These are phyloP conservation scores for Neomorphus geoffroyi DNA, from an alignment of 2,797 vertebrate genomes.

Conservation along the genomic window DNA sequence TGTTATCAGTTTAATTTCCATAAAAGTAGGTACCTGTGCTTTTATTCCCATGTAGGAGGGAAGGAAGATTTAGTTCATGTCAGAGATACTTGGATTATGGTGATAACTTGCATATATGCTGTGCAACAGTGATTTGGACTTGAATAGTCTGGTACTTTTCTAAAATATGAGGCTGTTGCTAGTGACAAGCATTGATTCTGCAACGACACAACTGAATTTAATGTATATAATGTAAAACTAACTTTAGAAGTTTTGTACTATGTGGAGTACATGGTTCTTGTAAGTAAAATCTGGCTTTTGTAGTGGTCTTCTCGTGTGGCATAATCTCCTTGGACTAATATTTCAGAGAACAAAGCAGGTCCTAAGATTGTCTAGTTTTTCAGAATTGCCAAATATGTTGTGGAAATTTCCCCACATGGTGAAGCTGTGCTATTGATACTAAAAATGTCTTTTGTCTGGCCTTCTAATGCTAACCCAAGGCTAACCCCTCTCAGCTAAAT, in stretches of 20 bases:
- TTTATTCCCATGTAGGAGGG: not conserved
- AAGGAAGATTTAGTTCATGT: not conserved
- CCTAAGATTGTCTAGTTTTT: not conserved
- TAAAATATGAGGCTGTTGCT: not conserved
- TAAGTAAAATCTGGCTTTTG: not conserved
- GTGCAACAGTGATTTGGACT: not conserved
- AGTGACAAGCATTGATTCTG: not conserved
- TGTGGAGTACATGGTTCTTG: not conserved
- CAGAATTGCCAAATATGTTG: rapidly evolving
- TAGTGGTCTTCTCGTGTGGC: not conserved
- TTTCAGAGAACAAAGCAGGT: not conserved
- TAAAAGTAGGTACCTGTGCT: not conserved
- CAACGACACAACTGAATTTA: not conserved
- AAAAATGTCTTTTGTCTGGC: not conserved
- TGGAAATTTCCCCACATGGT: not conserved
- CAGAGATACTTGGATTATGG: not conserved
- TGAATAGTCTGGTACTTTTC: not conserved
- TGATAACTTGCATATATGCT: not conserved
- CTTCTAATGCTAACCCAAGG: not conserved
- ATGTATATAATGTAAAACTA: not conserved
- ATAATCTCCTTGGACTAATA: not conserved
- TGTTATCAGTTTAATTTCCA: not conserved
- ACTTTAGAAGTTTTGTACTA: not conserved
- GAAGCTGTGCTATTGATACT: not conserved
- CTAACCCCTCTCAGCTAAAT: not conserved